These are phyloP conservation scores for Poliocrania exsul DNA, from an alignment of 2,797 vertebrate genomes.

Conservation along the genomic window DNA sequence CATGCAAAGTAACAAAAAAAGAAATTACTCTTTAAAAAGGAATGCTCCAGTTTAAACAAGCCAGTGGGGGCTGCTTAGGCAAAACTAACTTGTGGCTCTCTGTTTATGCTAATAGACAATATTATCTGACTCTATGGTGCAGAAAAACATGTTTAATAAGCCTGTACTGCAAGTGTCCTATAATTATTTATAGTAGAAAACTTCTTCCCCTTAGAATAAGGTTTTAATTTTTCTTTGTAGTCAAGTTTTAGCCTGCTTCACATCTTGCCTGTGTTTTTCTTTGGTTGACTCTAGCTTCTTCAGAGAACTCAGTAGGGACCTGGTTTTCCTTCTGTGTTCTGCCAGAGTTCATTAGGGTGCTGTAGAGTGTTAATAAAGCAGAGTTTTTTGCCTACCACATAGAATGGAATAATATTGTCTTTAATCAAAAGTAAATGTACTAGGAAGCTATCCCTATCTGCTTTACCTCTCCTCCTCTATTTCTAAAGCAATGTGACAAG, in stretches of 20 bases:
- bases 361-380: neutral
- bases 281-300: neutral
- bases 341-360: constrained; percentile 35
- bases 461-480: neutral
- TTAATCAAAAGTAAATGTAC: constrained; percentile 3
- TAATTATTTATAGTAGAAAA: neutral
- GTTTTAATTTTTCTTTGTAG: constrained; percentile 1
- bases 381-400: neutral
- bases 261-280: neutral
- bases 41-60: constrained; percentile 52
- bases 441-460: neutral
- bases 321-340: constrained; percentile 26
- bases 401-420: neutral
- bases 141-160: neutral
- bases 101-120: neutral
- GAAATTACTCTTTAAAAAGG: constrained; percentile 39
- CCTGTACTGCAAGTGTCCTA: neutral
- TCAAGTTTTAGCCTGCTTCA: neutral
- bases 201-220: neutral
- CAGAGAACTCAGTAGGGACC: neutral
- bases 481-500: neutral
- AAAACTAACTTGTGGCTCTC: constrained; percentile 22
- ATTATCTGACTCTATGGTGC: neutral
- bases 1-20: constrained; percentile 53
- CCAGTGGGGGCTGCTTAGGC: constrained; percentile 6